A percentile compares a stretch with the other conserved stretches of the same genome.
Conservation (phyloP, 2,113 vertebrate genomes). For the Scolopax mira region DNA sequence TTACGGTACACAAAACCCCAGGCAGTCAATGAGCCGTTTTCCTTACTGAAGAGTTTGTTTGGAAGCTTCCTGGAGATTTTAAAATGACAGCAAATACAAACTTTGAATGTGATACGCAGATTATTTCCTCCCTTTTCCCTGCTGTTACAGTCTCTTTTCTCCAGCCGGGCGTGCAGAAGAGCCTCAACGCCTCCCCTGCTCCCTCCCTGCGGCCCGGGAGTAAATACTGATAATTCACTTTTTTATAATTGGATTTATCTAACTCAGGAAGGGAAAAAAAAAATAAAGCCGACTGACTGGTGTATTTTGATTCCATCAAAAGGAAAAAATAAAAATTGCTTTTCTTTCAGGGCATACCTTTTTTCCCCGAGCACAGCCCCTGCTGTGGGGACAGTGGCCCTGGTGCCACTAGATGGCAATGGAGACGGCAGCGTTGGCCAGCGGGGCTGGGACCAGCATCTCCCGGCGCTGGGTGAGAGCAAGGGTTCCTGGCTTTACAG, state of each 20-base stretch:
- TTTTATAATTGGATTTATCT: rapidly evolving
- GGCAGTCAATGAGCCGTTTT: background rate
- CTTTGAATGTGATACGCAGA: background rate
- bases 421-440: background rate
- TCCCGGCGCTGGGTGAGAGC: rapidly evolving
- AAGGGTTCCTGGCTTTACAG: rapidly evolving
- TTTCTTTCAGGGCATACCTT: too few relatives aligned
- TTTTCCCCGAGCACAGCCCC: rapidly evolving
- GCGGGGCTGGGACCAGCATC: background rate
- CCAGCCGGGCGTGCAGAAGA: rapidly evolving
- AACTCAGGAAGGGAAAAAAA: background rate
- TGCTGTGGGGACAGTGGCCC: background rate
- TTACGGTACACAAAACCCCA: background rate
- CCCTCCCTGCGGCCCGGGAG: background rate
- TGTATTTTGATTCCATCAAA: background rate
- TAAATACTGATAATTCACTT: background rate
- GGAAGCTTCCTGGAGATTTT: constrained; percentile 1
- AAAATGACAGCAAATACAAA: background rate
- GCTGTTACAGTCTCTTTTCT: background rate
- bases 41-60: background rate
- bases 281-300: rapidly evolving
- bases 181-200: rapidly evolving
- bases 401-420: constrained; percentile 48
- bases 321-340: rapidly evolving
- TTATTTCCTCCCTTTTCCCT: background rate